Percentiles rank a stretch among this genome's conserved stretches.
Evolutionary conservation across 2,113 vertebrate species (phyloP).

Genomic region (Sylvietta virens): DNA sequence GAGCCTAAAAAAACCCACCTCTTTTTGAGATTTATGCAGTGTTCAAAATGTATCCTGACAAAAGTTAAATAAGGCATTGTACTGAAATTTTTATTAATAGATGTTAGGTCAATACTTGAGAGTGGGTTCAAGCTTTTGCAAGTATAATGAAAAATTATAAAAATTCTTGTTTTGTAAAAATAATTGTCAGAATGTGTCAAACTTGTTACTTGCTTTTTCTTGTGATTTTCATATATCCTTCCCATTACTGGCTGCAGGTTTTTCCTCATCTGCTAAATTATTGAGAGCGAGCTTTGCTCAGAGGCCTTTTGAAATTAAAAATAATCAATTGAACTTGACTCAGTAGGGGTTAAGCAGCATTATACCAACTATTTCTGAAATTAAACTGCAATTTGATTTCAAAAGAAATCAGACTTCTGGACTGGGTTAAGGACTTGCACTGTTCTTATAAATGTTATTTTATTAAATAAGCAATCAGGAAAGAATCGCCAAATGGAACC

Average conservation of each 20-base stretch:
- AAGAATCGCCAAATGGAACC: slow-evolving; percentile 37
- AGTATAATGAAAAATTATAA: background rate
- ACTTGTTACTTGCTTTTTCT: background rate
- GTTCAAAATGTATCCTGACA: background rate
- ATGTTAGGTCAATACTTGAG: background rate
- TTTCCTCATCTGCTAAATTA: background rate
- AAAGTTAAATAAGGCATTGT: background rate
- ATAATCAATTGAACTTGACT: background rate
- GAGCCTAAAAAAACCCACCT: background rate
- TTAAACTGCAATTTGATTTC: slow-evolving; percentile 43
- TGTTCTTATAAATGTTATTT: slow-evolving; percentile 57
- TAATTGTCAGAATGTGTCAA: background rate
- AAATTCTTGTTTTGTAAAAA: background rate
- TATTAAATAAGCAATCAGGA: slow-evolving; percentile 68
- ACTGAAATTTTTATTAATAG: background rate
- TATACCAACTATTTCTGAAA: slow-evolving; percentile 21
- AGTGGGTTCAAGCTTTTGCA: background rate
- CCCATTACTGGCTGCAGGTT: background rate
- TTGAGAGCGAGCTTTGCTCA: background rate
- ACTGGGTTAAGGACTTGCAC: slow-evolving; percentile 10
- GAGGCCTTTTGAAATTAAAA: background rate
- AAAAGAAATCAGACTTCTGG: slow-evolving; percentile 51
- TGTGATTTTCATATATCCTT: background rate
- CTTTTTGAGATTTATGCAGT: background rate
- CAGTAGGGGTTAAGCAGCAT: slow-evolving; percentile 4